Evolutionary conservation across 2,797 vertebrate genomes (phyloP).

Genomic region (Lagodon rhomboides): DNA sequence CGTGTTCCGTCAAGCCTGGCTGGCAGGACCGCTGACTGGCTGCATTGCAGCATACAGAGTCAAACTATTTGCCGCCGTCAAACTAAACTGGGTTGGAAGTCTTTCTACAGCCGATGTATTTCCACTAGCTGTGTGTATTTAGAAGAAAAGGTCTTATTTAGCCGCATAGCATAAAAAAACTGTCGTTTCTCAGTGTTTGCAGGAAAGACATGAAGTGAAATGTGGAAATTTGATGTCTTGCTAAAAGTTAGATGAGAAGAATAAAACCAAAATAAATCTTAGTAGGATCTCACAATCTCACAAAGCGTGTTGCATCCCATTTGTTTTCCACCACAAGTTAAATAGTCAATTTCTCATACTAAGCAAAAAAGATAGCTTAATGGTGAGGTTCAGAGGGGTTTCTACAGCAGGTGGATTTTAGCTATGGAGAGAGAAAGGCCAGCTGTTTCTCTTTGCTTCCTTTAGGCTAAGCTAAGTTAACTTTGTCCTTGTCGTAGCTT

Average conservation of each 20-base stretch:
- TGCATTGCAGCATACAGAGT: conserved; percentile 33
- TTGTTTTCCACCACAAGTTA: background rate
- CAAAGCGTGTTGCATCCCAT: too few relatives aligned
- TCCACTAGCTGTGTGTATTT: conserved; percentile 1
- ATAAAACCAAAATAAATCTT: background rate
- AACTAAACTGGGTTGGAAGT: conserved; percentile 30
- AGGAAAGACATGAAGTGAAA: background rate
- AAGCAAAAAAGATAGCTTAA: background rate
- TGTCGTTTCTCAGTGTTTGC: background rate
- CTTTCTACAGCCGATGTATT: background rate
- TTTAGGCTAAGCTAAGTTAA: background rate
- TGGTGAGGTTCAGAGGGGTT: background rate
- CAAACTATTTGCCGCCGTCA: conserved; percentile 40
- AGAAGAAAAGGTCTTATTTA: background rate
- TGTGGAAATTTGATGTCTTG: background rate
- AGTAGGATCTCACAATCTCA: too few relatives aligned
- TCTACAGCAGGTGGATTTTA: background rate
- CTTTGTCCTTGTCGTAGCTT: background rate
- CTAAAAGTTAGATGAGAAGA: background rate
- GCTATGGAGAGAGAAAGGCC: background rate
- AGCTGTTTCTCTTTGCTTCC: background rate
- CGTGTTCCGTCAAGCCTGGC: conserved; percentile 52
- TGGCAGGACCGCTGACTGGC: conserved; percentile 24
- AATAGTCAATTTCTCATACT: background rate
- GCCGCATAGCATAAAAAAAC: background rate